Evolutionary conservation across 2,113 vertebrate genomes (phyloP).

Genomic region (Dunckerocampus dactyliophorus): DNA sequence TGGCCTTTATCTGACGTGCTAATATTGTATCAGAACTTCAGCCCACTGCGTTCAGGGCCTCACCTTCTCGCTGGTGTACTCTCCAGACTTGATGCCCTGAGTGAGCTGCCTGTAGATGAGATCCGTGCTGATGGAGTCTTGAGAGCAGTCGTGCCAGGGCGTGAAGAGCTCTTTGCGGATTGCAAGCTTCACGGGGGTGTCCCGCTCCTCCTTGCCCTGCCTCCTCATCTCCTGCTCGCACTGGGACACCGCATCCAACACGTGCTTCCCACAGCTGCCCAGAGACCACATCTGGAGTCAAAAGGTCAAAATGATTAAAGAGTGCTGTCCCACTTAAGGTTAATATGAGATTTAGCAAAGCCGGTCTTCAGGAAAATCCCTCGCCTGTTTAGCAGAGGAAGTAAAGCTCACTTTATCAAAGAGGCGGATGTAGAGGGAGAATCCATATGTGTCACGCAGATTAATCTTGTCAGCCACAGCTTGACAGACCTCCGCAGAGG

Average conservation of each 20-base stretch:
- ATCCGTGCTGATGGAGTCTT: constrained; percentile 84
- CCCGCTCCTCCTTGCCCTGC: constrained; percentile 79
- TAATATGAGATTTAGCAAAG: neutral
- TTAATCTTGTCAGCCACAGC: constrained; percentile 76
- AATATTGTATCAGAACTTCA: neutral
- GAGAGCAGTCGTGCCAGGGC: constrained; percentile 85
- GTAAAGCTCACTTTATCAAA: constrained; percentile 80
- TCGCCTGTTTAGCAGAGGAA: neutral
- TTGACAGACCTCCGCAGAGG: constrained; percentile 83
- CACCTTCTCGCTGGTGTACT: constrained; percentile 86
- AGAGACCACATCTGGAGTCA: constrained; percentile 87
- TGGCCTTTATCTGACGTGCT: too few species aligned
- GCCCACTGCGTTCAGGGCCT: constrained; percentile 3
- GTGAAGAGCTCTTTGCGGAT: constrained; percentile 95
- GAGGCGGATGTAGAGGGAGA: constrained; percentile 87
- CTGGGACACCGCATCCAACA: constrained; percentile 91
- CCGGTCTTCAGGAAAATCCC: neutral
- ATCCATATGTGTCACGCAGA: constrained; percentile 85
- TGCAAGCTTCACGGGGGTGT: constrained; percentile 86
- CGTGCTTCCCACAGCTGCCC: constrained; percentile 80
- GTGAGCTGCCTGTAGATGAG: constrained; percentile 92
- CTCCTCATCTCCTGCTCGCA: constrained; percentile 88
- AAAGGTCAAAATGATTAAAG: neutral
- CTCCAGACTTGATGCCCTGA: constrained; percentile 82
- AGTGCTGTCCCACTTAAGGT: neutral